Evolutionary conservation across 1,140 invertebrate genomes (phyloP), one percentile per base, ranked within the genome.

Genomic region (Drosophila carrolli): DNA sequence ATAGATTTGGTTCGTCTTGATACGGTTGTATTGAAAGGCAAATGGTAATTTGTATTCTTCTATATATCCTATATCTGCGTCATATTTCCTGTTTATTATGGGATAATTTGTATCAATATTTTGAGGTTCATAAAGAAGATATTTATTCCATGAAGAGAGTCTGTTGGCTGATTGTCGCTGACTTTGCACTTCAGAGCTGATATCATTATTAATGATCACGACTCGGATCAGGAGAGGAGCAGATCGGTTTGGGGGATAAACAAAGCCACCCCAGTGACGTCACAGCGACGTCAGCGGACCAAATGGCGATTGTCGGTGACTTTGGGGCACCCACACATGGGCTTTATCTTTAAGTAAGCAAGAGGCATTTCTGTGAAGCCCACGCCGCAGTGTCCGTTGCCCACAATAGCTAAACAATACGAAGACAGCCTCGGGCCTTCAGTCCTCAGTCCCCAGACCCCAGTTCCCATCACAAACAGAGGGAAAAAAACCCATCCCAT

Each of bases 181-280:
- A 14, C 27, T 67, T 29, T 29, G 5, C 16, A 13, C 29, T 23
- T 37, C 2, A 50, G 16, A 27, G 73, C 74, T 72, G 76, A 67
- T 67, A 83, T 83, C 84, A 83, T 83, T 83, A 83, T 83, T 83
- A 83, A 83, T 83, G 81, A 84, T 71, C 67, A 48, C 50, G 50
- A 43, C 65, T 55, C 47, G 62, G 48, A 48, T 53, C 56, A 27
- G 32, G 44, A 27, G 27, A 1, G 5, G 1, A 2, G 48, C 1
- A 14, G 27, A 29, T 67, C 75, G 19, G 54, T 2, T 2, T 1
- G 32, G 59, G 37, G 27, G 71, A 2, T 46, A 70, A 78, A 66
- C 40, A 81, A 83, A 78, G 76, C 61, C 50, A 23, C 27, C 44
- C 68, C 66, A 48, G 56, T 51, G 48, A 35, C 48, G 48, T 51